A percentile compares a stretch with the other conserved stretches of the same genome.
These are phyloP conservation scores for Dallia pectoralis DNA, from an alignment of 2,797 vertebrate species.

Conservation along the genomic window DNA sequence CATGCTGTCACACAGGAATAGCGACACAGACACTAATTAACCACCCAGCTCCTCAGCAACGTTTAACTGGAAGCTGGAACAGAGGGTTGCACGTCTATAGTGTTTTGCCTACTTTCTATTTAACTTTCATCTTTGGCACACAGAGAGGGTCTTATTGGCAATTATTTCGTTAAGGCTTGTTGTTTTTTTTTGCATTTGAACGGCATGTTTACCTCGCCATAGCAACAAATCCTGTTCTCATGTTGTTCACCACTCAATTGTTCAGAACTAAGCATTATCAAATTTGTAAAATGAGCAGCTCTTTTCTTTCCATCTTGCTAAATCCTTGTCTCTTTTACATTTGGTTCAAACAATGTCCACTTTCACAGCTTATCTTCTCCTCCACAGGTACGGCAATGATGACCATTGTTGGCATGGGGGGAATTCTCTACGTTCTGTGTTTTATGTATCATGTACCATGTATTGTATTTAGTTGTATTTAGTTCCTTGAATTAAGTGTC, in stretches of 20 bases:
- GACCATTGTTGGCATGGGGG: no score
- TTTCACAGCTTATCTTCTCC: slow-evolving; percentile 52
- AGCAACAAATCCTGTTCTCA: slow-evolving; percentile 25
- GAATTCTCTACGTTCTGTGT: no score
- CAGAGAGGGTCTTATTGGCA: neutral
- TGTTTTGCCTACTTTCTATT: no score
- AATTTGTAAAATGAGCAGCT: slow-evolving; percentile 11
- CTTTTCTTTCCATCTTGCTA: slow-evolving; percentile 8
- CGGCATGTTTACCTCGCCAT: slow-evolving; percentile 11
- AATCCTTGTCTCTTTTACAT: neutral
- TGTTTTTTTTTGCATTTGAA: neutral
- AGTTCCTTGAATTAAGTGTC: no score
- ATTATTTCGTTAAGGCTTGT: neutral
- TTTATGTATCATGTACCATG: no score
- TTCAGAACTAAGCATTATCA: neutral
- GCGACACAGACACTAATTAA: no score
- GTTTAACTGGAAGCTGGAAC: no score
- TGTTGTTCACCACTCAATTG: neutral
- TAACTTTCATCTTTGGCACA: neutral
- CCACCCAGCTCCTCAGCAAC: no score
- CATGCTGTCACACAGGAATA: no score
- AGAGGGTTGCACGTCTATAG: no score
- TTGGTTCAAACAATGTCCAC: slow-evolving; percentile 13
- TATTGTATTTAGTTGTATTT: slow-evolving; percentile 55
- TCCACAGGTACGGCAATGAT: slow-evolving; percentile 57